Evolutionary conservation across 2,888 invertebrate species (phyloP), one percentile per base, ranked within the genome.

Genomic region (Hecatera dysodea): DNA sequence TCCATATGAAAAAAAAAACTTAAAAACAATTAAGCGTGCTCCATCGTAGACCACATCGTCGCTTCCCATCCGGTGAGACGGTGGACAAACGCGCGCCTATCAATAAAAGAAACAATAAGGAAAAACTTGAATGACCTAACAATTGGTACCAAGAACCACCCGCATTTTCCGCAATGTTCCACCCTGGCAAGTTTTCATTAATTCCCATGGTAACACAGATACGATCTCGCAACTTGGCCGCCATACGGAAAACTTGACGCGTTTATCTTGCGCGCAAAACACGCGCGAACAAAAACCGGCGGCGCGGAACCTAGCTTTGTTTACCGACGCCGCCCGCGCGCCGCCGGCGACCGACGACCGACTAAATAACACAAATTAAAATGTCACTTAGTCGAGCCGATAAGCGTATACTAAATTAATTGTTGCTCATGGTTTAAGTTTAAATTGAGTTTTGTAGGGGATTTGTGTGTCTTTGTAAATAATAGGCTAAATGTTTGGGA

Each of bases 301-400:
- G 42, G 53, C 64, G 67, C 65, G 55, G 42, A 68, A 72, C 78
- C 66, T 79, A 44, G 65, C 62, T 52, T 72, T 80, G 78, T 80
- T 68, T 80, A 66, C 76, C 62, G 61, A 19, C 19, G 9, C 48
- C 60, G n/a, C 39, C 57, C 11, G 64, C 60, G 27, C n/a, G 9
- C n/a, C n/a, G n/a, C n/a, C n/a, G n/a, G n/a, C n/a, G n/a, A n/a
- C 27, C 36, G 52, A 46, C 55, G 62, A 44, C 48, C 53, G 57
- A 79, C 57, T 75, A 80, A 76, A 80, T 79, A 80, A 79, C 78
- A 76, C 80, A 79, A 79, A 79, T 79, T 79, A 79, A 80, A 80
- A 80, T 72, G 78, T 79, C 78, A 80, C 78, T 79, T 79, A 72
- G 67, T 55, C 55, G 50, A 69, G 66, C 80, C 77, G 72, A 79